phyloP scores from a whole-genome alignment of 2,888 invertebrate species.

The Pantelozetes paolii region DNA sequence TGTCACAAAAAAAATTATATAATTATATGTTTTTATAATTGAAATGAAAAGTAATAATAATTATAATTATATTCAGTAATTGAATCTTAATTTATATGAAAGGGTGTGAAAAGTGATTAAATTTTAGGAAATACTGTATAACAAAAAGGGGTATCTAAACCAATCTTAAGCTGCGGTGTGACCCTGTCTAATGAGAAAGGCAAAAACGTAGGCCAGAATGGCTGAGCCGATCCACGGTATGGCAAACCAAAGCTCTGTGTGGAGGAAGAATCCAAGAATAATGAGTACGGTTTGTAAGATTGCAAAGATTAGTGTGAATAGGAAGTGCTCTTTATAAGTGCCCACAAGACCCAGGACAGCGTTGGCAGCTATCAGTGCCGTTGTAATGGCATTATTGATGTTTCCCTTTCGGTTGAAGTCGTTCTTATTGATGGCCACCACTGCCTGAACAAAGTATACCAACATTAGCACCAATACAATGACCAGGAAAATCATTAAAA shows the following conservation, averaged over 20 bases:
- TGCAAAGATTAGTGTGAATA: conserved; percentile 40
- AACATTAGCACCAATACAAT: conserved; percentile 41
- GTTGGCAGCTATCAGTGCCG: conserved; percentile 39
- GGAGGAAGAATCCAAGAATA: background rate
- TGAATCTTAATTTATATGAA: no score
- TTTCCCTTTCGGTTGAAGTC: conserved; percentile 16
- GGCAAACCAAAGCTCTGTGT: conserved; percentile 32
- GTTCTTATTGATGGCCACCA: conserved; percentile 33
- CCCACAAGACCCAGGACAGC: conserved; percentile 37
- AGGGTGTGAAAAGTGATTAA: background rate
- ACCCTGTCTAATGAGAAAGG: conserved; percentile 41
- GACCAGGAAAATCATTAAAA: conserved; percentile 38
- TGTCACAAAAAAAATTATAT: no score
- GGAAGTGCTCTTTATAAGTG: conserved; percentile 39
- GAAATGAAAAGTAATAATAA: no score
- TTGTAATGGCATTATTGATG: conserved; percentile 35
- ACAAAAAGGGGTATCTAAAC: no score
- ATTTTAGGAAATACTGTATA: background rate
- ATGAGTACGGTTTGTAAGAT: conserved; percentile 39
- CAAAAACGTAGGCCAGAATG: conserved; percentile 40
- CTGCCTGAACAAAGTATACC: conserved; percentile 34
- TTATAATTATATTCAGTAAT: no score
- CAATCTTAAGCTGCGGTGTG: conserved; percentile 19
- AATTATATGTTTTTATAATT: no score
- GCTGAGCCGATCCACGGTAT: conserved; percentile 41